These are phyloP conservation scores for Catostomus latipinnis DNA, from an alignment of 2,797 vertebrate genomes.

Conservation along the genomic window DNA sequence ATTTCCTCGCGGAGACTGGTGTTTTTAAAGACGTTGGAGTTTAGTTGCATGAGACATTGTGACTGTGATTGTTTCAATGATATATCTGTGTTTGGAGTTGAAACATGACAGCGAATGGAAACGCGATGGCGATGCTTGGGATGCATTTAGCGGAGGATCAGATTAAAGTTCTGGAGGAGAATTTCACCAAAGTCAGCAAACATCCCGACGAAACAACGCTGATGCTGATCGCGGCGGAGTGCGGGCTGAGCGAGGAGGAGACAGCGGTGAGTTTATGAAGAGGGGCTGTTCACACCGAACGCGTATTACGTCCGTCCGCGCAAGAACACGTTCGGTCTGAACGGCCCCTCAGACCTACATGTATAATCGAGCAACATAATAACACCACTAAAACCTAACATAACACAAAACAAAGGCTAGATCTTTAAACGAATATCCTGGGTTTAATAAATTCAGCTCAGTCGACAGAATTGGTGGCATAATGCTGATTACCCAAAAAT, in stretches of 20 bases:
- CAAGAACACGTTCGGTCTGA: too few relatives aligned
- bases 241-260: slow-evolving; percentile 86
- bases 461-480: too few relatives aligned
- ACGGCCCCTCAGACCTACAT: too few relatives aligned
- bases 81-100: too few relatives aligned
- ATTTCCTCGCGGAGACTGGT: slow-evolving; percentile 18
- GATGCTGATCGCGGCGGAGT: slow-evolving; percentile 89
- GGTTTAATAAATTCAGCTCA: too few relatives aligned
- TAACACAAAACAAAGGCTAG: too few relatives aligned
- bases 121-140: slow-evolving; percentile 33
- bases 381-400: too few relatives aligned
- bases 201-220: slow-evolving; percentile 86
- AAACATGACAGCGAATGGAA: slow-evolving; percentile 64
- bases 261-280: slow-evolving; percentile 79
- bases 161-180: slow-evolving; percentile 87
- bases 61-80: too few relatives aligned
- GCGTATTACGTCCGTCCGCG: too few relatives aligned
- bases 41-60: not conserved
- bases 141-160: slow-evolving; percentile 84
- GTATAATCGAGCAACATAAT: too few relatives aligned
- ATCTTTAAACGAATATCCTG: too few relatives aligned
- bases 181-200: slow-evolving; percentile 85
- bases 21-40: not conserved
- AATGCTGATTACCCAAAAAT: too few relatives aligned
- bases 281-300: not conserved